Conservation (phyloP, 2,888 invertebrate species). For the Cacoxenus indagator region DNA sequence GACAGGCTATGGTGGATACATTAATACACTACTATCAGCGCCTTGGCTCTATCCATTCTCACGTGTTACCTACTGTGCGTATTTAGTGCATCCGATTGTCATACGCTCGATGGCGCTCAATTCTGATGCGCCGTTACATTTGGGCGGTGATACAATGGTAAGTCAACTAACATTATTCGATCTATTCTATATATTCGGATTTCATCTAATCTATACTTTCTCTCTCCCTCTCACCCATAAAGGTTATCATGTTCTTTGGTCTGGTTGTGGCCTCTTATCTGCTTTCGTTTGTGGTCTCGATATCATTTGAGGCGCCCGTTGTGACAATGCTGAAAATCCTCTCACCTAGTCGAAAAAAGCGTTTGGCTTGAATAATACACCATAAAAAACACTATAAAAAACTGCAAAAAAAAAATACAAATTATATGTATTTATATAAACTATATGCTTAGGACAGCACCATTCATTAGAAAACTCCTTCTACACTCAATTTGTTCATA, state of each 20-base stretch:
- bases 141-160: slow-evolving; percentile 84
- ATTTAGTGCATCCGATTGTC: slow-evolving; percentile 86
- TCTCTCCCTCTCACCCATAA: slow-evolving; percentile 51
- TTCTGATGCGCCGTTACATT: slow-evolving; percentile 85
- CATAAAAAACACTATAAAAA: not conserved
- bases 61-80: slow-evolving; percentile 88
- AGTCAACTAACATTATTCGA: slow-evolving; percentile 47
- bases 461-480: not conserved
- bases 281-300: slow-evolving; percentile 82
- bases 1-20: slow-evolving; percentile 86
- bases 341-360: slow-evolving; percentile 73
- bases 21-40: slow-evolving; percentile 80
- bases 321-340: slow-evolving; percentile 85
- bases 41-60: slow-evolving; percentile 87
- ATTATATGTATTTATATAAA: not conserved
- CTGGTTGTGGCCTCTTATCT: slow-evolving; percentile 85
- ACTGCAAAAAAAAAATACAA: not conserved
- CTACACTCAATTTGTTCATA: too few relatives aligned
- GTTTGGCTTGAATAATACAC: slow-evolving; percentile 56
- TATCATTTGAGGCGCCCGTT: slow-evolving; percentile 87
- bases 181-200: not conserved
- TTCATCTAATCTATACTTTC: not conserved
- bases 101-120: slow-evolving; percentile 85
- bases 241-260: slow-evolving; percentile 85
- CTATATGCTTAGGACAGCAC: not conserved